Percentiles rank a stretch among this genome's conserved stretches.
These are phyloP conservation scores for Chiridota heheva DNA, from an alignment of 35 echinoderm and acorn worm genomes.

Conservation along the genomic window DNA sequence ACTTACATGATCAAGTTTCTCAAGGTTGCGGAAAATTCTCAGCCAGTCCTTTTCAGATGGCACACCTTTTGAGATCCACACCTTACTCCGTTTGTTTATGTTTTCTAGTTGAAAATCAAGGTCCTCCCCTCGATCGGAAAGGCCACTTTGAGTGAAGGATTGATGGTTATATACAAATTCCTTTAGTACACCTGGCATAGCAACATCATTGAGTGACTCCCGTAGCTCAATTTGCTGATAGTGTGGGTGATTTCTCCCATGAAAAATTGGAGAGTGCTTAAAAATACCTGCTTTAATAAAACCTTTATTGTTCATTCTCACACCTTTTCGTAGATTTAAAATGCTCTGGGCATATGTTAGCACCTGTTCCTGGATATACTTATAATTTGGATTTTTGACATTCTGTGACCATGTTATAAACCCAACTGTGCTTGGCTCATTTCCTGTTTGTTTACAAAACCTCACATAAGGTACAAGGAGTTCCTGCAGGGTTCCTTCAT, in stretches of 20 bases:
- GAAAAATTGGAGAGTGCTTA: slow-evolving; percentile 26
- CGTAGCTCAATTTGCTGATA: slow-evolving; percentile 32
- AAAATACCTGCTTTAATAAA: slow-evolving; percentile 34
- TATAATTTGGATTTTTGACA: slow-evolving; percentile 39
- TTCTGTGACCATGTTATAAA: slow-evolving; percentile 37
- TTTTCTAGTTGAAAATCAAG: slow-evolving; percentile 36
- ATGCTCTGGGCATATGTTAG: slow-evolving; percentile 46
- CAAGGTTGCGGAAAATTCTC: slow-evolving; percentile 15
- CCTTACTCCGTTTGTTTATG: slow-evolving; percentile 25
- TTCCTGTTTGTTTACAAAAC: not conserved
- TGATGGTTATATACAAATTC: slow-evolving; percentile 5
- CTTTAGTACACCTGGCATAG: slow-evolving; percentile 1
- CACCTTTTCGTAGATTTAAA: slow-evolving; percentile 26
- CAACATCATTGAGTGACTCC: slow-evolving; percentile 6
- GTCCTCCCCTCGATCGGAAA: slow-evolving; percentile 9
- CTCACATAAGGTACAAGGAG: slow-evolving; percentile 56
- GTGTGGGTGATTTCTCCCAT: slow-evolving; percentile 36
- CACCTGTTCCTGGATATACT: slow-evolving; percentile 59
- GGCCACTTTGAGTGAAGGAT: slow-evolving; percentile 14
- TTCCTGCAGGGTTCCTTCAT: slow-evolving; percentile 40
- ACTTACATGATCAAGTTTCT: slow-evolving; percentile 31
- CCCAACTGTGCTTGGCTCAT: slow-evolving; percentile 13
- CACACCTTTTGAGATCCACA: slow-evolving; percentile 27
- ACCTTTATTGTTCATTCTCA: slow-evolving; percentile 23
- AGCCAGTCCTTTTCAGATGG: slow-evolving; percentile 10